These are phyloP conservation scores for Pipistrellus nathusii DNA, from an alignment of 2,797 vertebrate species.

Conservation along the genomic window DNA sequence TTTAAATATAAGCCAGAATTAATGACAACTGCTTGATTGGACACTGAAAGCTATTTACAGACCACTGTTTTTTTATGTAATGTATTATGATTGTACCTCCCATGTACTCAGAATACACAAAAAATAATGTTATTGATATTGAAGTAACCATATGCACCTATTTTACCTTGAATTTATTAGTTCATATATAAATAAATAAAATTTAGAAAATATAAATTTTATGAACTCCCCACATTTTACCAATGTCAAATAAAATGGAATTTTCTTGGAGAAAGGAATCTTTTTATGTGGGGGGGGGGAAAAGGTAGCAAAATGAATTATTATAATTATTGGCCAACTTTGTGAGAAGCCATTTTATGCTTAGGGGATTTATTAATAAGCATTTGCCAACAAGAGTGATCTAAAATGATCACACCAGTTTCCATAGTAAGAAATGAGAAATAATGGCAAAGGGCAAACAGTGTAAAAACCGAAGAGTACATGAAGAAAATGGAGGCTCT, in stretches of 20 bases:
- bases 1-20: slow-evolving; percentile 40
- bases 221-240: neutral
- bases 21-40: neutral
- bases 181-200: slow-evolving; percentile 22
- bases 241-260: neutral
- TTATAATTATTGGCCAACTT: neutral
- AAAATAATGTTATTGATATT: neutral
- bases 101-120: neutral
- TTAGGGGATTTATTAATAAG: neutral
- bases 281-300: neutral
- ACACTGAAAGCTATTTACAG: neutral
- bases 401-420: neutral
- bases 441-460: neutral
- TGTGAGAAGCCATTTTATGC: neutral
- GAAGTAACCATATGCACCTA: neutral
- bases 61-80: neutral
- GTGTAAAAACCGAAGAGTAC: neutral
- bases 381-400: neutral
- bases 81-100: neutral
- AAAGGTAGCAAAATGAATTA: neutral
- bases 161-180: neutral
- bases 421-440: neutral
- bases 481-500: neutral
- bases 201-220: neutral
- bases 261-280: neutral